Evolutionary conservation across 2,797 vertebrate genomes (phyloP).

Genomic region (Hippopotamyrus pictus): DNA sequence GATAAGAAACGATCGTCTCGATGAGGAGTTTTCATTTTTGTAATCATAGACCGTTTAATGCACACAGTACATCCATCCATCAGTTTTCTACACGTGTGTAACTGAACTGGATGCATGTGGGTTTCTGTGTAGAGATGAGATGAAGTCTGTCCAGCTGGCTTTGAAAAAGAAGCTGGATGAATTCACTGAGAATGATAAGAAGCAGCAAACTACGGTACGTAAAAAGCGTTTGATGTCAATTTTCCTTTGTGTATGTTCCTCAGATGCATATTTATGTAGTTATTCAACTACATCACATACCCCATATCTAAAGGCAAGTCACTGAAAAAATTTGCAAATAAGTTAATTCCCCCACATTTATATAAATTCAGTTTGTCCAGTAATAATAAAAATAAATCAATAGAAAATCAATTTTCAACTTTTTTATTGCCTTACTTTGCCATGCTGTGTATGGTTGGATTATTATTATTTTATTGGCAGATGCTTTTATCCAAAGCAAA

Average conservation of each 20-base stretch:
- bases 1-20: neutral
- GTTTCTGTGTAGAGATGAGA: slow-evolving; percentile 75
- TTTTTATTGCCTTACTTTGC: neutral
- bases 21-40: neutral
- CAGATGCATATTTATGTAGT: neutral
- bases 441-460: neutral
- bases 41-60: neutral
- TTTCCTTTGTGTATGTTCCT: neutral
- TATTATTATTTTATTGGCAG: neutral
- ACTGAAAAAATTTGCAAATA: neutral
- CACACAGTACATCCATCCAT: neutral
- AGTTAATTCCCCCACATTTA: neutral
- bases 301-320: neutral
- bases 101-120: slow-evolving; percentile 38
- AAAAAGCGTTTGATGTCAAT: neutral
- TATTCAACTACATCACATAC: neutral
- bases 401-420: neutral
- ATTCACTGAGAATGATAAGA: slow-evolving; percentile 83
- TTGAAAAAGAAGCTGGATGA: slow-evolving; percentile 95
- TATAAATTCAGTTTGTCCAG: neutral
- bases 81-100: neutral
- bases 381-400: neutral
- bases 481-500: neutral
- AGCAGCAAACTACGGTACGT: slow-evolving; percentile 91
- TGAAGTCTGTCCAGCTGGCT: slow-evolving; percentile 90